Base-by-base conservation (phyloP, 92 coral and sea anemone species). In the Virgularia gustaviana region DNA sequence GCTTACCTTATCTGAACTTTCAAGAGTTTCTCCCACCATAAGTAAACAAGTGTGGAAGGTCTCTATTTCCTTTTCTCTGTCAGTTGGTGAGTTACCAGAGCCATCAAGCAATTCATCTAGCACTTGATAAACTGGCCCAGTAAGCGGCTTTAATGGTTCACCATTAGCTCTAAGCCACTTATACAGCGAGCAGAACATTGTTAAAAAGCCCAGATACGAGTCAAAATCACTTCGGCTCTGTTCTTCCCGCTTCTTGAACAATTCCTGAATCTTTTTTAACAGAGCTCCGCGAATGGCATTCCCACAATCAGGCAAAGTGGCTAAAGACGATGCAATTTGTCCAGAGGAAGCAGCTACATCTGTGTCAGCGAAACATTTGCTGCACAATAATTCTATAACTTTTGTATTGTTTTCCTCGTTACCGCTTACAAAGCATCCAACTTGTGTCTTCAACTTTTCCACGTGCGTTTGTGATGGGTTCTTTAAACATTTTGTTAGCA, bases 171-270 rank as follows among this genome's bases (percentile, higher is more conserved):
- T 79, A 12, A 94, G 58, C 0, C 75, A 86, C 65, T 80, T 80
- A 67, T 83, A 94, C 41, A 89, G 79, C 57, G 90, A 87, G 73
- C 99, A 84, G 32, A 94, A 57, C 31, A 94, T 73, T 47, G 78
- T 38, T 3, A 68, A 81, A 31, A 94, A 82, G 20, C 95, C 96
- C 1, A 82, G 68, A 91, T 89, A 94, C 36, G 78, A 81, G 13
- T 72, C 30, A 12, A 76, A 64, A 0, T 90, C 79, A 18, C 78
- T 80, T 29, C 61, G 52, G 57, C 78, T 72, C 44, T 73, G 70
- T 12, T 60, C 71, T 7, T 83, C 95, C 38, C 99, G 67, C 72
- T 79, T 87, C 23, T 87, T 94, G 83, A 84, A 94, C 16, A 77
- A 63, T 52, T 94, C 95, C 70, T 94, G 99, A 19, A 68, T 85